Evolutionary conservation across 2,113 vertebrate species (phyloP).

Genomic region (Catharus minimus): DNA sequence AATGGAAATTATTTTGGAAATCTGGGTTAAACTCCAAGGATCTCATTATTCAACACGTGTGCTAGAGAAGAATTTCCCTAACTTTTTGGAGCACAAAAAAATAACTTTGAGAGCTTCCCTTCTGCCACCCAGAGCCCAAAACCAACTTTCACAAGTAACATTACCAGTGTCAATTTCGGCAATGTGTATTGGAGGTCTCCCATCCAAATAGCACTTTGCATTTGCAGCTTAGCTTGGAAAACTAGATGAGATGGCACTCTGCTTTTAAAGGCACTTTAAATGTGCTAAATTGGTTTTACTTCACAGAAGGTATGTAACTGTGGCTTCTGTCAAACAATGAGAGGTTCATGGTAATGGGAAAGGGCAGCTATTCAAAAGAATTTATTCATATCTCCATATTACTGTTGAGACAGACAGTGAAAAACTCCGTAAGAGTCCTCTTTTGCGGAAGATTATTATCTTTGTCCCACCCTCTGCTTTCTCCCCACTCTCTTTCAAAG

Average conservation of each 20-base stretch:
- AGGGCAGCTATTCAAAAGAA: background rate
- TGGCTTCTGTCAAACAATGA: constrained; percentile 6
- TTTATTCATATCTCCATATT: background rate
- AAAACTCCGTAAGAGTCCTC: background rate
- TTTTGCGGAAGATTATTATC: background rate
- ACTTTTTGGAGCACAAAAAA: background rate
- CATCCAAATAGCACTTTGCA: background rate
- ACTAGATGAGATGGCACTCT: background rate
- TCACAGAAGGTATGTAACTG: background rate
- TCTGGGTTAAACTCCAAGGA: background rate
- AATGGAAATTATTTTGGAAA: background rate
- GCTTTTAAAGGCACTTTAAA: constrained; percentile 3
- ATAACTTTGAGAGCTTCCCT: background rate
- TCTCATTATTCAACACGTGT: background rate
- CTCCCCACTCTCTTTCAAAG: background rate
- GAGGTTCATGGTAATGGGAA: background rate
- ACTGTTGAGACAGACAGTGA: background rate
- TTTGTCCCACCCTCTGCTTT: background rate
- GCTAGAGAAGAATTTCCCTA: background rate
- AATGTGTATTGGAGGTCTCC: background rate
- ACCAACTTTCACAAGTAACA: background rate
- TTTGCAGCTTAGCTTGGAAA: constrained; percentile 13
- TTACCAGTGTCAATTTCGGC: background rate
- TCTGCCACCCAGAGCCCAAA: background rate
- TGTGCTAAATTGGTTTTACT: constrained; percentile 4